A percentile compares a stretch with the other conserved stretches of the same genome.
Evolutionary conservation across 2,113 vertebrate species (phyloP).

Genomic region (Siniperca chuatsi): DNA sequence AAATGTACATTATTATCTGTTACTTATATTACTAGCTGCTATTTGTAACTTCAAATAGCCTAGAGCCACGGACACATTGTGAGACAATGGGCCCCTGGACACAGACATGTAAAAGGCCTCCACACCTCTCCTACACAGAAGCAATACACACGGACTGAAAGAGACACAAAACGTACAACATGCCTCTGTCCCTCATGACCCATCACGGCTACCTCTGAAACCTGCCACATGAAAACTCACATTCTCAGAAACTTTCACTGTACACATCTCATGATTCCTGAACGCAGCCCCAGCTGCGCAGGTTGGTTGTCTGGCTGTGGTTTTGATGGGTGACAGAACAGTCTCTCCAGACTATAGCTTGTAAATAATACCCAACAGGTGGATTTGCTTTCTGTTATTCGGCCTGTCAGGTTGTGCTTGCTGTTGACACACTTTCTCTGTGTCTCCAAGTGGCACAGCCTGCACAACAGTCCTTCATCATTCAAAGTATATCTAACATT

Average conservation of each 20-base stretch:
- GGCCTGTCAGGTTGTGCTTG: neutral
- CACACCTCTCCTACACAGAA: neutral
- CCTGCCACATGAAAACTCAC: conserved; percentile 3
- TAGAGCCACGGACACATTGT: neutral
- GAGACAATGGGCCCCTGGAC: neutral
- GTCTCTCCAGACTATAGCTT: neutral
- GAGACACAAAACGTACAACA: neutral
- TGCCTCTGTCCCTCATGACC: neutral
- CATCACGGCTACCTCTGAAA: neutral
- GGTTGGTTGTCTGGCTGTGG: conserved; percentile 37
- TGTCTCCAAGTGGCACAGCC: neutral
- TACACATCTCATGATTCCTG: neutral
- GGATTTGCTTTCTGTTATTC: conserved; percentile 17
- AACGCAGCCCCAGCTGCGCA: conserved; percentile 13
- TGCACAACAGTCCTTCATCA: conserved; percentile 3
- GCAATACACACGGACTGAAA: neutral
- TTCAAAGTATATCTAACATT: conserved; percentile 7
- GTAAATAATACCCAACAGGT: conserved; percentile 31
- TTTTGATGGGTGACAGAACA: neutral
- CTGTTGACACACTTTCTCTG: neutral
- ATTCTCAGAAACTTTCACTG: neutral
- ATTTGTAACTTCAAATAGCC: neutral
- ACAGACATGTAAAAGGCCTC: neutral
- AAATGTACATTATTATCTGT: neutral
- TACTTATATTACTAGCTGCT: neutral